Conservation (phyloP, 2,113 vertebrate genomes). For the Alligator sinensis region DNA sequence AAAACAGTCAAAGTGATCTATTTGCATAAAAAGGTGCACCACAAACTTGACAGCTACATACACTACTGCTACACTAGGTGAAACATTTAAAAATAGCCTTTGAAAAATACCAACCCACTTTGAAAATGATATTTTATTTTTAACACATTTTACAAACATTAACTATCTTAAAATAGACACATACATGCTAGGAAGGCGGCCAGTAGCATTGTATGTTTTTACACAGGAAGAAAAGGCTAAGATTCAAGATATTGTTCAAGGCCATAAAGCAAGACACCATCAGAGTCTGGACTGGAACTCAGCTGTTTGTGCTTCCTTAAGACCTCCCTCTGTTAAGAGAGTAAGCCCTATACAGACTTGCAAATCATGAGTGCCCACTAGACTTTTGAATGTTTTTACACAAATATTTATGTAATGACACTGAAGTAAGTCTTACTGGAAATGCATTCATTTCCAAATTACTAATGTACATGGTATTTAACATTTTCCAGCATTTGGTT, state of each 20-base stretch:
- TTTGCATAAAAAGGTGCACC: neutral
- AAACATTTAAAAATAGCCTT: neutral
- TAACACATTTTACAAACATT: neutral
- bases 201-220: neutral
- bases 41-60: neutral
- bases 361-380: neutral
- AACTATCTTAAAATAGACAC: neutral
- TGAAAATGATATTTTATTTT: neutral
- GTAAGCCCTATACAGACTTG: conserved; percentile 10
- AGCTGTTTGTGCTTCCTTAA: neutral
- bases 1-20: neutral
- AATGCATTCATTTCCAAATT: neutral
- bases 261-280: accelerated
- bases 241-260: neutral
- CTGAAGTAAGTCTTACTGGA: too few species aligned
- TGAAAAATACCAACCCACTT: neutral
- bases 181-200: neutral
- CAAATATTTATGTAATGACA: neutral
- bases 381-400: neutral
- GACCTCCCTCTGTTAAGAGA: neutral
- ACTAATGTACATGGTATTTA: neutral
- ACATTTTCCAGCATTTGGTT: neutral
- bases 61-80: neutral
- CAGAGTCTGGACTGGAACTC: neutral
- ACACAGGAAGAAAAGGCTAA: neutral